A percentile compares a stretch with the other conserved stretches of the same genome.
These are phyloP conservation scores for Helicolenus hilgendorfi DNA, from an alignment of 2,797 vertebrate species.

Conservation along the genomic window DNA sequence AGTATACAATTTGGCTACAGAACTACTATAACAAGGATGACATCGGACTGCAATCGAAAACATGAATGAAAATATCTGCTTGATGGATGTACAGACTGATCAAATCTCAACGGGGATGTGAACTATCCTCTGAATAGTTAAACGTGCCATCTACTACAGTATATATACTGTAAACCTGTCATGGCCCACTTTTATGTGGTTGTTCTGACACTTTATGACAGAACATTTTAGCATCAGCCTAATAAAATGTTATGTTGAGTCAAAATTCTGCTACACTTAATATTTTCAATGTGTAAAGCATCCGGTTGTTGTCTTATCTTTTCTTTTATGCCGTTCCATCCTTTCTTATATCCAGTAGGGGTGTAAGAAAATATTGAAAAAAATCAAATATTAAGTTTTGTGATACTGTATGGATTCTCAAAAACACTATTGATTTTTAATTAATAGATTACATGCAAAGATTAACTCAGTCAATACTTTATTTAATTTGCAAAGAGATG, in stretches of 20 bases:
- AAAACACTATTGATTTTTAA: no score
- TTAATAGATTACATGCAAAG: no score
- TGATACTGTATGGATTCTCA: no score
- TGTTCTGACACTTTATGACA: neutral
- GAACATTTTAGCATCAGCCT: neutral
- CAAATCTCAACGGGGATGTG: neutral
- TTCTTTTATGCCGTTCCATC: neutral
- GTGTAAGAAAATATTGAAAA: no score
- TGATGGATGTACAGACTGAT: neutral
- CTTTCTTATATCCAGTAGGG: neutral
- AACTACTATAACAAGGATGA: neutral
- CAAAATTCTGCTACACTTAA: neutral
- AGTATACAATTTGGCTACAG: neutral
- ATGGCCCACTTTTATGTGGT: neutral
- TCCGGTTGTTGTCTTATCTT: neutral
- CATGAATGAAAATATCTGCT: neutral
- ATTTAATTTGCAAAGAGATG: no score
- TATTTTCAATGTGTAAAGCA: neutral
- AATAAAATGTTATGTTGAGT: neutral
- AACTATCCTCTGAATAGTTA: neutral
- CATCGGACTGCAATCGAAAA: neutral
- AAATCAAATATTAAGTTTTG: no score
- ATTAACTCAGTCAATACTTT: no score
- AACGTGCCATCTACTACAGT: neutral
- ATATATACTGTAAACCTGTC: neutral